A percentile compares a stretch with the other conserved stretches of the same genome.
phyloP scores from a whole-genome alignment of 23 tunicate species.

The Ascidia mentula region DNA sequence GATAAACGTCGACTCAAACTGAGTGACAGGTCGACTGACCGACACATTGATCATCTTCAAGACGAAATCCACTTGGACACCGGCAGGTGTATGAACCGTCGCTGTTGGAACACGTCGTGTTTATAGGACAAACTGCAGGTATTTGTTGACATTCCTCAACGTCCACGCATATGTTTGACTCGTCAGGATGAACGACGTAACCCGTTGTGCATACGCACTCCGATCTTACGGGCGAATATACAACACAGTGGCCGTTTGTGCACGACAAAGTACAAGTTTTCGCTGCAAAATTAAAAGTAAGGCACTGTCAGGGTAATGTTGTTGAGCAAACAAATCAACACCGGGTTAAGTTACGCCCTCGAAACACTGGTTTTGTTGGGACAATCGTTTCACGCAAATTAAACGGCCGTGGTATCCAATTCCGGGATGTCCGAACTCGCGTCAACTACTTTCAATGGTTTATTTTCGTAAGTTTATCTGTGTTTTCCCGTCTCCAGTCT shows the following conservation, averaged over 20 bases:
- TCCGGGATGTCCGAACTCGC: no score
- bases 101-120: not conserved
- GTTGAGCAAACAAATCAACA: no score
- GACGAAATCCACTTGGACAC: not conserved
- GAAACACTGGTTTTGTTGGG: no score
- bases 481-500: no score
- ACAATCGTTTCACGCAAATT: no score
- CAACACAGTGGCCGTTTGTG: constrained; percentile 1
- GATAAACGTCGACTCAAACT: not conserved
- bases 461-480: no score
- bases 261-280: not conserved
- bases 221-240: not conserved
- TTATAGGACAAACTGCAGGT: not conserved
- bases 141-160: not conserved
- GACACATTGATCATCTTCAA: not conserved
- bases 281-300: not conserved
- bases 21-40: not conserved
- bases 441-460: no score
- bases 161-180: not conserved
- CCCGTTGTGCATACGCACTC: not conserved
- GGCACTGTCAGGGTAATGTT: not conserved
- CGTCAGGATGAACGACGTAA: not conserved
- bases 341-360: no score
- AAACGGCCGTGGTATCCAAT: no score
- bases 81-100: not conserved